Conservation (phyloP, 2,113 vertebrate species). For the Psettodes erumei region DNA sequence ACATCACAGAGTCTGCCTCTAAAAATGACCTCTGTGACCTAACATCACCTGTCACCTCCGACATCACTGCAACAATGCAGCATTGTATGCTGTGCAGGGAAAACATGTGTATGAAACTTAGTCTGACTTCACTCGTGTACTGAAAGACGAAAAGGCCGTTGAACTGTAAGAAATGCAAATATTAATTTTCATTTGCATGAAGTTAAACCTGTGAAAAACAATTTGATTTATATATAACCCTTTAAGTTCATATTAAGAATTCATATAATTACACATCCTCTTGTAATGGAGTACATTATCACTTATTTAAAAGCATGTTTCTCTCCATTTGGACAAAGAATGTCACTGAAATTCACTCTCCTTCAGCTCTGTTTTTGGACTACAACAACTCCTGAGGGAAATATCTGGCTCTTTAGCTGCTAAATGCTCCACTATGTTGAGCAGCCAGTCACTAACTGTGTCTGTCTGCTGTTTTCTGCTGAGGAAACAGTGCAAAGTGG, state of each 20-base stretch:
- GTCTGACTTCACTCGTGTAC: neutral
- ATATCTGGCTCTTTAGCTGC: too few relatives aligned
- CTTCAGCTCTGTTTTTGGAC: neutral
- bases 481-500: too few relatives aligned
- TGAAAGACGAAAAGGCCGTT: neutral
- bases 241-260: neutral
- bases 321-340: neutral
- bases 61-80: slow-evolving; percentile 11
- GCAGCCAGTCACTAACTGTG: too few relatives aligned
- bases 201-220: too few relatives aligned
- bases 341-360: neutral
- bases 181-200: neutral
- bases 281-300: neutral
- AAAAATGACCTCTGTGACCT: slow-evolving; percentile 15
- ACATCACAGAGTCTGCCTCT: slow-evolving; percentile 43
- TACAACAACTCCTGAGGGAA: too few relatives aligned
- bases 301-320: neutral
- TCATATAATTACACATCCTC: neutral
- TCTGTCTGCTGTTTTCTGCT: too few relatives aligned
- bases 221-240: neutral
- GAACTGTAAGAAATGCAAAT: neutral
- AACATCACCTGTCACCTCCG: neutral
- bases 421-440: too few relatives aligned
- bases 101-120: neutral
- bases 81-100: too few relatives aligned